A percentile compares a stretch with the other conserved stretches of the same genome.
Evolutionary conservation across 2,113 vertebrate species (phyloP).

Genomic region (Leucosticte australis): DNA sequence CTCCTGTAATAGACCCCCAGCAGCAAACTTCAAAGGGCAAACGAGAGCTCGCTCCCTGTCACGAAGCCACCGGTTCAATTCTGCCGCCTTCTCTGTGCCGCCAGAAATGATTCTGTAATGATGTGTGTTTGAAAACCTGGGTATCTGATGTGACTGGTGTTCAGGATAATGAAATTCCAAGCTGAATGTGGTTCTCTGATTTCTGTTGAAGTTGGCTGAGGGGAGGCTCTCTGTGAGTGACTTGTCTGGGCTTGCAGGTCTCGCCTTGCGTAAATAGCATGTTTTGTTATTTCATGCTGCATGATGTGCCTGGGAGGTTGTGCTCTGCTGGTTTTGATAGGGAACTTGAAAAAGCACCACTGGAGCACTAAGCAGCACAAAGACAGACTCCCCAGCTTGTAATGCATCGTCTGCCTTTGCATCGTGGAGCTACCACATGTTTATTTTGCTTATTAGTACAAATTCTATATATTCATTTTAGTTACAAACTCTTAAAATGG

Average conservation of each 20-base stretch:
- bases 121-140: constrained; percentile 12
- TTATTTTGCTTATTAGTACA: neutral
- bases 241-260: constrained; percentile 41
- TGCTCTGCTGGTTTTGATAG: neutral
- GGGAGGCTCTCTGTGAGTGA: neutral
- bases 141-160: constrained; percentile 69
- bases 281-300: neutral
- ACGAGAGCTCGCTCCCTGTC: neutral
- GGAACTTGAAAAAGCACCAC: neutral
- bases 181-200: constrained; percentile 15
- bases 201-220: constrained; percentile 16
- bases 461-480: neutral
- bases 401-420: neutral
- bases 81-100: neutral
- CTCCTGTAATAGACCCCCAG: neutral
- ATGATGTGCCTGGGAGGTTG: neutral
- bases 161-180: constrained; percentile 75
- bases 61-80: neutral
- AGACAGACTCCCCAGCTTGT: neutral
- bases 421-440: too few species aligned
- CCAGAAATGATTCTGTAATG: constrained; percentile 46
- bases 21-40: neutral
- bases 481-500: neutral
- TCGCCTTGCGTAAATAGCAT: neutral
- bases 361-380: neutral